These are phyloP conservation scores for Desmophyllum pertusum DNA, from an alignment of 92 coral and sea anemone species.

Conservation along the genomic window DNA sequence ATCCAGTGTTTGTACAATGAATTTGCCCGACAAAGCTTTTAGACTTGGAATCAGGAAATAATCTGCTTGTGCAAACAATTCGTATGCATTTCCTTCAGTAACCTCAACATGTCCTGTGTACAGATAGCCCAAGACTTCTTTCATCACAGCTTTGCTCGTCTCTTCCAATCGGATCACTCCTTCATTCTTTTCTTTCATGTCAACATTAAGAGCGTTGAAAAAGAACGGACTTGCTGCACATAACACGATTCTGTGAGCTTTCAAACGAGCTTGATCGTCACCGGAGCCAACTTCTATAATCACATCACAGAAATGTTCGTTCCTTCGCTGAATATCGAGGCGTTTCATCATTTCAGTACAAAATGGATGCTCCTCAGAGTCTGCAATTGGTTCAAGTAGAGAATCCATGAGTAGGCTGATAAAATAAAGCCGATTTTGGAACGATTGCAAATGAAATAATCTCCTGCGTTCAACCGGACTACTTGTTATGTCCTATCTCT, in stretches of 20 bases:
- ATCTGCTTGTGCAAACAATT: slow-evolving; percentile 1
- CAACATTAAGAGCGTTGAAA: neutral
- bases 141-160: neutral
- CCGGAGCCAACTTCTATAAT: neutral
- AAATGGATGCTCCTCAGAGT: too few relatives aligned
- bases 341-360: neutral
- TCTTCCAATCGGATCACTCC: neutral
- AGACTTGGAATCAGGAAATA: slow-evolving; percentile 8
- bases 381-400: too few relatives aligned
- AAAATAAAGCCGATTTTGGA: too few relatives aligned
- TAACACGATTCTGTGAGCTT: slow-evolving; percentile 3
- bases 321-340: neutral
- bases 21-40: neutral
- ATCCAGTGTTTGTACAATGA: neutral
- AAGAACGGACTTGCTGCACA: slow-evolving; percentile 4
- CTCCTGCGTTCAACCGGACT: too few relatives aligned
- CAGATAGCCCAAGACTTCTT: neutral
- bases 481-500: too few relatives aligned
- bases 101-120: neutral
- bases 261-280: neutral
- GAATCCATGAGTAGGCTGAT: too few relatives aligned
- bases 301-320: neutral
- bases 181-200: neutral
- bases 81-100: neutral
- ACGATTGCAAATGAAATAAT: too few relatives aligned